Evolutionary conservation across 1,140 invertebrate genomes (phyloP).

Genomic region (Acyrthosiphon pisum): DNA sequence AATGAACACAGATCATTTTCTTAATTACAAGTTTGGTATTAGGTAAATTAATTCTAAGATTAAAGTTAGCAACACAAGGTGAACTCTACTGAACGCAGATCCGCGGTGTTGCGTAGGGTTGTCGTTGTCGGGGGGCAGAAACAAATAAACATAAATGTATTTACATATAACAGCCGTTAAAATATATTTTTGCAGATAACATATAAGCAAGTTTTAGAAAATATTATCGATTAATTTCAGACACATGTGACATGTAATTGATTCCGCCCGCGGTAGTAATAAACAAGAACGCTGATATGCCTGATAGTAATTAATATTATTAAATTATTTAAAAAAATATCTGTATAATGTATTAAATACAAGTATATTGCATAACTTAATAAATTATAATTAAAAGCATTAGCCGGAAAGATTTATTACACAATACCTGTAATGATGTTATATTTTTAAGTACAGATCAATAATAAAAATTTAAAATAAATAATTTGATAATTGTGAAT

Average conservation of each 20-base stretch:
- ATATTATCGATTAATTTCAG: background rate
- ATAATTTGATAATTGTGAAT: background rate
- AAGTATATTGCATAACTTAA: background rate
- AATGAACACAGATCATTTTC: background rate
- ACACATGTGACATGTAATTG: background rate
- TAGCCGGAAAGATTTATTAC: background rate
- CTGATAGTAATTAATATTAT: background rate
- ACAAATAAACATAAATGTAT: too few relatives aligned
- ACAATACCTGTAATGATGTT: background rate
- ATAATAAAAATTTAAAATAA: background rate
- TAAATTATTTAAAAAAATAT: background rate
- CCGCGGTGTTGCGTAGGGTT: background rate
- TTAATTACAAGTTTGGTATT: background rate
- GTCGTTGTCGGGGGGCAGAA: background rate
- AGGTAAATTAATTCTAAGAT: background rate
- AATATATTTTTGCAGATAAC: background rate
- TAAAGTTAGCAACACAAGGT: background rate
- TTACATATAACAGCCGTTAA: too few relatives aligned
- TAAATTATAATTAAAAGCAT: background rate
- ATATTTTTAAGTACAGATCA: background rate
- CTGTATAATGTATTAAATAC: background rate
- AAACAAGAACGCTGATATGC: background rate
- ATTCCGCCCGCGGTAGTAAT: background rate
- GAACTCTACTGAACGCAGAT: background rate
- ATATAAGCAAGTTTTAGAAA: background rate